A percentile compares a stretch with the other conserved stretches of the same genome.
These are phyloP conservation scores for Mesitornis unicolor DNA, from an alignment of 2,113 vertebrate species.

Conservation along the genomic window DNA sequence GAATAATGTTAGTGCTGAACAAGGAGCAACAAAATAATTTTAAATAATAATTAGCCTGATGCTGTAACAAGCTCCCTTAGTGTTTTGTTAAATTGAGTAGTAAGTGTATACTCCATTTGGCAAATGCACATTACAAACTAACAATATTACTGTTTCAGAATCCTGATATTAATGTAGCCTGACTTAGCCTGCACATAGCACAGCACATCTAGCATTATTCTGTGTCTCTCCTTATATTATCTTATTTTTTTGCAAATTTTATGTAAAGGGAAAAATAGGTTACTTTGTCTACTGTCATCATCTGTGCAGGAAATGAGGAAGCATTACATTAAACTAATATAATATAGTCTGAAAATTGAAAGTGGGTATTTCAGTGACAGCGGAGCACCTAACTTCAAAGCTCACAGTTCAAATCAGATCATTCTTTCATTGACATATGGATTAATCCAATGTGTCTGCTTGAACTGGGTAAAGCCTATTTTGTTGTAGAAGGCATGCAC, in stretches of 20 bases:
- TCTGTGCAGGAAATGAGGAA: neutral
- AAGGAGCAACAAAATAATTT: constrained; percentile 43
- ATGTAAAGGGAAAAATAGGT: neutral
- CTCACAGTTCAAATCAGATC: neutral
- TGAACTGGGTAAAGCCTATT: neutral
- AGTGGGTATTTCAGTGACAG: neutral
- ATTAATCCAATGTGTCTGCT: neutral
- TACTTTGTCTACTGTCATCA: neutral
- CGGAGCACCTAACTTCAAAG: neutral
- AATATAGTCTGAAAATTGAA: neutral
- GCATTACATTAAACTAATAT: neutral
- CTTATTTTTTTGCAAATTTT: neutral
- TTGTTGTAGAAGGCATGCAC: neutral
- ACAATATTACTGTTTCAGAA: neutral
- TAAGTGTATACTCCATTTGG: constrained; percentile 25
- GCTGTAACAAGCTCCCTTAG: neutral
- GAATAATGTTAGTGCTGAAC: constrained; percentile 8
- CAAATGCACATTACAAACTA: neutral
- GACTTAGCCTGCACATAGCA: neutral
- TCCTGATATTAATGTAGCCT: neutral
- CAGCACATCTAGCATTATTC: neutral
- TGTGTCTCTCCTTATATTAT: neutral
- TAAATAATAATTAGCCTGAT: constrained; percentile 48
- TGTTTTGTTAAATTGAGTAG: constrained; percentile 40
- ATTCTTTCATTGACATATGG: neutral